Percentiles rank a stretch among this genome's conserved stretches.
Conservation (phyloP, 92 coral and sea anemone genomes). For the Bergia sp. region DNA sequence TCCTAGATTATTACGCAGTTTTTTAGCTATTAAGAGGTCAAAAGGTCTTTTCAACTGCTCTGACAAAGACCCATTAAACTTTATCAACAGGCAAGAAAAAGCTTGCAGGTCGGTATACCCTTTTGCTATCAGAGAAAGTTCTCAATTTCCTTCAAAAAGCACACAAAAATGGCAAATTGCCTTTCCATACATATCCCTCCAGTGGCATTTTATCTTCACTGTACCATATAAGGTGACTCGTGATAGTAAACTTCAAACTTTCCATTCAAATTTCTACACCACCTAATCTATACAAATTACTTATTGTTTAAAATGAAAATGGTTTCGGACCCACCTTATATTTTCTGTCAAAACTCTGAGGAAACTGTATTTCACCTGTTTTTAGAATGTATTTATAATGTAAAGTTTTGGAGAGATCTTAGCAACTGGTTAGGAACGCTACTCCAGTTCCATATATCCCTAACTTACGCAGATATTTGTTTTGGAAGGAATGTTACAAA, state of each 20-base stretch:
- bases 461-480: neutral
- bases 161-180: too few relatives aligned
- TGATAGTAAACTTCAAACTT: constrained; percentile 7
- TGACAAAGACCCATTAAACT: too few relatives aligned
- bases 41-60: too few relatives aligned
- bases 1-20: too few relatives aligned
- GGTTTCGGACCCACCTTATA: constrained; percentile 6
- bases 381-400: neutral
- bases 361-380: constrained; percentile 20
- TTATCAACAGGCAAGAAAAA: too few relatives aligned
- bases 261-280: constrained; percentile 30
- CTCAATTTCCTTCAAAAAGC: too few relatives aligned
- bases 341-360: neutral
- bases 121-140: too few relatives aligned
- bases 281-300: neutral
- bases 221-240: too few relatives aligned
- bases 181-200: too few relatives aligned
- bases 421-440: constrained; percentile 4
- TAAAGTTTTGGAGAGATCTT: neutral
- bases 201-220: too few relatives aligned
- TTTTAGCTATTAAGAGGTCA: too few relatives aligned
- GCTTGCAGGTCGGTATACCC: too few relatives aligned
- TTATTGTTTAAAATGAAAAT: constrained; percentile 27
- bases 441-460: neutral
- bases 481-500: neutral